phyloP scores from a whole-genome alignment of 1,140 invertebrate species.

The Danaus melanippus region DNA sequence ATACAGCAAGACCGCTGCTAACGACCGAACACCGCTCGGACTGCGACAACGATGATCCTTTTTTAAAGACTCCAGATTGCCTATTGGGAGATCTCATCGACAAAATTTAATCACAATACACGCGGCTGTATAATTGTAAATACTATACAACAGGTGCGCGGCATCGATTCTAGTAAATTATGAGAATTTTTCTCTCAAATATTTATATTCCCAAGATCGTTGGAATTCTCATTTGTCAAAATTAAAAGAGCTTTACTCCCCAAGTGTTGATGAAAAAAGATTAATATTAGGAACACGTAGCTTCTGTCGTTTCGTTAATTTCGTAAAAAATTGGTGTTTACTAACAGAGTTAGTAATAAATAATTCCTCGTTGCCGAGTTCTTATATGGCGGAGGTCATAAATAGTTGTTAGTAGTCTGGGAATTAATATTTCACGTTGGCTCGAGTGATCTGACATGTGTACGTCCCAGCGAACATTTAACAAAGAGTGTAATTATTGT shows the following conservation, averaged over 20 bases:
- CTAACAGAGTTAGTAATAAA: constrained; percentile 15
- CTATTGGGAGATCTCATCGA: too few relatives aligned
- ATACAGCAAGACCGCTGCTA: too few relatives aligned
- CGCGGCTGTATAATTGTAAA: too few relatives aligned
- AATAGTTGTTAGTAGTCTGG: constrained; percentile 5
- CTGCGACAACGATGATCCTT: too few relatives aligned
- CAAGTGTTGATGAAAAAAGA: constrained; percentile 4
- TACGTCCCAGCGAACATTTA: constrained; percentile 6
- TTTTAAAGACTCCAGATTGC: too few relatives aligned
- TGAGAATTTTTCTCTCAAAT: constrained; percentile 12
- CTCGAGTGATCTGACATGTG: neutral
- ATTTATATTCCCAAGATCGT: constrained; percentile 15
- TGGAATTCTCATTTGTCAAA: constrained; percentile 12
- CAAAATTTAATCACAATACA: too few relatives aligned
- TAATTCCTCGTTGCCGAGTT: constrained; percentile 8
- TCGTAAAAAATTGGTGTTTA: constrained; percentile 11
- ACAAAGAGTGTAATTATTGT: constrained; percentile 18
- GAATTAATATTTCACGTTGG: constrained; percentile 2
- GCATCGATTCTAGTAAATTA: too few relatives aligned
- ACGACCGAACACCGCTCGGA: too few relatives aligned
- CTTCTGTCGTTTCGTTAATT: constrained; percentile 18
- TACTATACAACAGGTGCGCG: too few relatives aligned
- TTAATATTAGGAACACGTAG: constrained; percentile 9
- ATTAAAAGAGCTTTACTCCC: constrained; percentile 12
- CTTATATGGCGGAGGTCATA: constrained; percentile 6